Percentiles rank a stretch among this genome's conserved stretches.
Conservation (phyloP, 2,888 invertebrate species). For the Drosophila vallismaia region DNA sequence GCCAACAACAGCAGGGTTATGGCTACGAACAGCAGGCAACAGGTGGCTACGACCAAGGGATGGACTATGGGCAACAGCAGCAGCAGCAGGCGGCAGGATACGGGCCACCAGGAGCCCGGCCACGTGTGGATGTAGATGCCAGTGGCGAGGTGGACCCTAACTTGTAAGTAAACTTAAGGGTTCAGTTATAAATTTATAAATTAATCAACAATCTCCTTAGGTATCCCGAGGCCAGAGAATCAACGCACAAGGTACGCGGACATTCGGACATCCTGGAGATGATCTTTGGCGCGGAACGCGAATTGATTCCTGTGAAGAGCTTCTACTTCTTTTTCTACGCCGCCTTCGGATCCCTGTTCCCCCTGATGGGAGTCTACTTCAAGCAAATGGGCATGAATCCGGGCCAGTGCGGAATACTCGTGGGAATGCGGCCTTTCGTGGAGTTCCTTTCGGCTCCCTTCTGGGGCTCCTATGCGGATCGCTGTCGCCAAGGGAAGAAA, state of each 20-base stretch:
- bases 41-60: conserved; percentile 69
- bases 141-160: conserved; percentile 93
- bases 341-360: conserved; percentile 98
- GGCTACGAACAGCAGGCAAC: conserved; percentile 76
- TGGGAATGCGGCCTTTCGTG: conserved; percentile 97
- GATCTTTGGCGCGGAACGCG: conserved; percentile 93
- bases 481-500: conserved; percentile 88
- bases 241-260: conserved; percentile 95
- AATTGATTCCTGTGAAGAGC: conserved; percentile 96
- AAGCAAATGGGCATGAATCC: conserved; percentile 99
- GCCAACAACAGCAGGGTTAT: conserved; percentile 64
- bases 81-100: conserved; percentile 70
- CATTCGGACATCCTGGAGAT: conserved; percentile 93
- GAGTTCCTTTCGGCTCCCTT: conserved; percentile 99
- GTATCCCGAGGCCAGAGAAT: conserved; percentile 94
- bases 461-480: conserved; percentile 98
- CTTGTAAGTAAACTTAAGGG: conserved; percentile 85
- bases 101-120: conserved; percentile 84
- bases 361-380: conserved; percentile 99
- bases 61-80: conserved; percentile 59
- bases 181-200: too few species aligned
- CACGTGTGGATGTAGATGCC: conserved; percentile 92
- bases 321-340: conserved; percentile 99
- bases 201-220: conserved; percentile 79
- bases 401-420: conserved; percentile 95